phyloP scores from a whole-genome alignment of 2,797 vertebrate genomes.

The Morus bassanus region DNA sequence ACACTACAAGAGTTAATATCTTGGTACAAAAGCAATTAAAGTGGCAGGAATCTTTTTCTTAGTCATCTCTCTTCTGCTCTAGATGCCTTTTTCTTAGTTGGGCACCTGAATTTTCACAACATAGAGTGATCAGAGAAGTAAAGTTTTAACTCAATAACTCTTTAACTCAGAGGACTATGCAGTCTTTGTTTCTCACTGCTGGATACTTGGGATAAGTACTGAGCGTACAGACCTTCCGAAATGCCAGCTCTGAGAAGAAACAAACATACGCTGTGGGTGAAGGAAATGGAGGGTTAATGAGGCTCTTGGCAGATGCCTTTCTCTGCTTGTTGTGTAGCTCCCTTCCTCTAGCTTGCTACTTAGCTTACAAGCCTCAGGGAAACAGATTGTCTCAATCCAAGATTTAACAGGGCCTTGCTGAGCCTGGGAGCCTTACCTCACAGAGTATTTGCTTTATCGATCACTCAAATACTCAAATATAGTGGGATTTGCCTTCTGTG shows the following conservation, averaged over 20 bases:
- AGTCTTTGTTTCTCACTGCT: not conserved
- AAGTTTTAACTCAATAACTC: not conserved
- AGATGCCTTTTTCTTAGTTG: not conserved
- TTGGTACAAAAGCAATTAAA: constrained; percentile 2
- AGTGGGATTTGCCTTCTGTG: not conserved
- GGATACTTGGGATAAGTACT: not conserved
- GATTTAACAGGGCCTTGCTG: not conserved
- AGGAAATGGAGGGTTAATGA: constrained; percentile 1
- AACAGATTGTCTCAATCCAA: not conserved
- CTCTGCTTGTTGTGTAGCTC: not conserved
- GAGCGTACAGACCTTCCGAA: not conserved
- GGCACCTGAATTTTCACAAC: not conserved
- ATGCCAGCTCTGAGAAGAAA: not conserved
- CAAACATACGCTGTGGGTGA: not conserved
- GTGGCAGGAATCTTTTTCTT: not conserved
- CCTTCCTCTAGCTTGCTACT: not conserved
- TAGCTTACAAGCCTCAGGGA: not conserved
- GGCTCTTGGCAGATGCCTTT: constrained; percentile 2
- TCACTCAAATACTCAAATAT: not conserved
- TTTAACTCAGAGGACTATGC: not conserved
- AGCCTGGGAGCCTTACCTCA: not conserved
- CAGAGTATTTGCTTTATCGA: not conserved
- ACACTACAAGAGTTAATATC: not conserved
- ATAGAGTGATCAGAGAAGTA: not conserved
- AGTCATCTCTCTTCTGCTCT: not conserved